phyloP scores from a whole-genome alignment of 2,888 invertebrate genomes.

The Rhopalosiphum nymphaeae region DNA sequence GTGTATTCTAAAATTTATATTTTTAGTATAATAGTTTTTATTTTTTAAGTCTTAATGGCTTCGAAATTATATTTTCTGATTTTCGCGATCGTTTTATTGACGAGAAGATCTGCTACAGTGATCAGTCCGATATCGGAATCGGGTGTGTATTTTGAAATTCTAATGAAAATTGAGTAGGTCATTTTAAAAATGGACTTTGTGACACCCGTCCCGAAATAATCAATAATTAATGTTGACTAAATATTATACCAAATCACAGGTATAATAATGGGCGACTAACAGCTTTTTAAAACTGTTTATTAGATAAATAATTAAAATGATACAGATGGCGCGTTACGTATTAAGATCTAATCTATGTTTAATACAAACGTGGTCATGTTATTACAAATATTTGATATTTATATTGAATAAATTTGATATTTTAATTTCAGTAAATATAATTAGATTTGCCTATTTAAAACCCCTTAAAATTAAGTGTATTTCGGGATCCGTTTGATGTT shows the following conservation, averaged over 20 bases:
- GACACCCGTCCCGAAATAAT: background rate
- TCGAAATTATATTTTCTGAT: background rate
- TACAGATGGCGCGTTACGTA: background rate
- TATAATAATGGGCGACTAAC: background rate
- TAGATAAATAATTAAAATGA: background rate
- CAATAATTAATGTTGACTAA: background rate
- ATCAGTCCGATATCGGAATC: background rate
- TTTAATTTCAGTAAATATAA: background rate
- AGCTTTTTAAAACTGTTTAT: background rate
- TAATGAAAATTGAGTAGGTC: background rate
- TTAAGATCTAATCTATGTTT: background rate
- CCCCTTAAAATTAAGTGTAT: background rate
- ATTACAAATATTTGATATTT: background rate
- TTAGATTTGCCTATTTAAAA: background rate
- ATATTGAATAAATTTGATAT: background rate
- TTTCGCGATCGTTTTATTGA: background rate
- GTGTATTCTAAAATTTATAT: background rate
- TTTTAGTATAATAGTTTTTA: background rate
- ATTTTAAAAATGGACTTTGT: background rate
- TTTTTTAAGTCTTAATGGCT: background rate
- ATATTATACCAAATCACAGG: background rate
- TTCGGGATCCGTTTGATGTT: background rate
- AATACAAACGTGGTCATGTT: background rate
- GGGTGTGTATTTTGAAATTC: background rate
- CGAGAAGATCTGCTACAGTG: background rate